phyloP scores from a whole-genome alignment of 2,797 vertebrate genomes.

The Phaenicophaeus curvirostris region DNA sequence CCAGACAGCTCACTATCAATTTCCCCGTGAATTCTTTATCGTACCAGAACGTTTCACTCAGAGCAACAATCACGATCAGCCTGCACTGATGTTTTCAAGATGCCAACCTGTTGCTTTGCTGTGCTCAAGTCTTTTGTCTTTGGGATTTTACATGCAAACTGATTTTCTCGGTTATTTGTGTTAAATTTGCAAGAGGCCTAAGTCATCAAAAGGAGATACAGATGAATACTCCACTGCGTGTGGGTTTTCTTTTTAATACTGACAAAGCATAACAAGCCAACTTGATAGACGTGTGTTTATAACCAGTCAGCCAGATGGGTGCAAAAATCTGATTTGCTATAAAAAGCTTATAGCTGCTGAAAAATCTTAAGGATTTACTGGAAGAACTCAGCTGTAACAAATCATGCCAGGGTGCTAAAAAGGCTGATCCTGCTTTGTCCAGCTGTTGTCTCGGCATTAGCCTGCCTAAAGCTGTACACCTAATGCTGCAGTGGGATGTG shows the following conservation, averaged over 20 bases:
- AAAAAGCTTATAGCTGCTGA: slow-evolving; percentile 50
- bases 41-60: not conserved
- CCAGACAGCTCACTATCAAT: not conserved
- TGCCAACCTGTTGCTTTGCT: not conserved
- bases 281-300: slow-evolving; percentile 15
- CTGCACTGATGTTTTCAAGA: not conserved
- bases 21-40: not conserved
- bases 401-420: not conserved
- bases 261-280: not conserved
- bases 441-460: not conserved
- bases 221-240: not conserved
- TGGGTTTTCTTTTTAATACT: not conserved
- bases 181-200: not conserved
- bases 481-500: fast-evolving
- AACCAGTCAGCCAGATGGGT: slow-evolving; percentile 32
- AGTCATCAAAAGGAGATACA: slow-evolving; percentile 24
- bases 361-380: slow-evolving; percentile 56
- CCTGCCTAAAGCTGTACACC: fast-evolving
- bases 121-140: not conserved
- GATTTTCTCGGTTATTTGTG: slow-evolving; percentile 12
- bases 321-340: slow-evolving; percentile 56
- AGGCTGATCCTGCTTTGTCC: not conserved
- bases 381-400: slow-evolving; percentile 24
- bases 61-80: not conserved
- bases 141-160: not conserved